Evolutionary conservation across 30 jellyfish, hydroid and myxozoan genomes (phyloP).

Genomic region (Aurelia aurita): DNA sequence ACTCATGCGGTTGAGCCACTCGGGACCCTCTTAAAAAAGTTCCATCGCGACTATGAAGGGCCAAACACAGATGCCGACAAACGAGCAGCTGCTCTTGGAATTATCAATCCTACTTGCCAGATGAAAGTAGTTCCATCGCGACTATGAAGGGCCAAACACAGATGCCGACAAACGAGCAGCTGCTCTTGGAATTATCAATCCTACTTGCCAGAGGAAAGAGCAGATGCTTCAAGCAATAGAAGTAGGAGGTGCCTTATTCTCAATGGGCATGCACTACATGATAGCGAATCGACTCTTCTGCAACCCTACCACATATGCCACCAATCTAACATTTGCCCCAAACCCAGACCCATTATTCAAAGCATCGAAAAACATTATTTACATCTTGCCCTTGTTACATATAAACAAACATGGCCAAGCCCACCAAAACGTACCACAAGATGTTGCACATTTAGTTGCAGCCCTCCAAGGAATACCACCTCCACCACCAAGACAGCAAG

Average conservation of each 20-base stretch:
- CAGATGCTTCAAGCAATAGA: not conserved
- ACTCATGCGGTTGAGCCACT: not conserved
- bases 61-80: not conserved
- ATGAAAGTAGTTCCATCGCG: not conserved
- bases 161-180: not conserved
- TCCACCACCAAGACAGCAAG: no score
- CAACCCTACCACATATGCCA: not conserved
- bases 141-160: not conserved
- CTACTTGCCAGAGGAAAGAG: not conserved
- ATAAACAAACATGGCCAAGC: not conserved
- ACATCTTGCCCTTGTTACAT: not conserved
- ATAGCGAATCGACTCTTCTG: conserved; percentile 6
- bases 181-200: not conserved
- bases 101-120: not conserved
- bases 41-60: not conserved
- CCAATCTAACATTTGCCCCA: conserved; percentile 7
- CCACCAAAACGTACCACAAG: no score
- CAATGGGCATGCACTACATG: conserved; percentile 1
- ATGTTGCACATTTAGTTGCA: no score
- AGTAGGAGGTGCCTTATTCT: conserved; percentile 26
- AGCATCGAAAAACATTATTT: not conserved
- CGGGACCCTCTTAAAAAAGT: not conserved
- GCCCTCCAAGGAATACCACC: no score
- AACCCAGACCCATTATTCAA: conserved; percentile 22
- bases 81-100: not conserved